A percentile compares a stretch with the other conserved stretches of the same genome.
phyloP scores from a whole-genome alignment of 2,888 invertebrate genomes.

The Mycalesis mineus region DNA sequence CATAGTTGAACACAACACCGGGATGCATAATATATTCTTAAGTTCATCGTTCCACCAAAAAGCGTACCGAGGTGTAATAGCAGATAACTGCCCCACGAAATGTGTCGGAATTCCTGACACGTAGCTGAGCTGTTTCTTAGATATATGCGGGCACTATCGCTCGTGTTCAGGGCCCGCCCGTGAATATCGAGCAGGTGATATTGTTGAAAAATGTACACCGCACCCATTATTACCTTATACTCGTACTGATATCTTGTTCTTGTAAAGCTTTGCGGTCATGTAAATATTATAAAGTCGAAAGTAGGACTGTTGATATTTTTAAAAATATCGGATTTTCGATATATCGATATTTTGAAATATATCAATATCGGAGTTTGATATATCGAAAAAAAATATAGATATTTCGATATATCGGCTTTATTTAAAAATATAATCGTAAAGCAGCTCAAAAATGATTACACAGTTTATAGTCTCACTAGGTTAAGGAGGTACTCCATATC shows the following conservation, averaged over 20 bases:
- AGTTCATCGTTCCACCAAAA: neutral
- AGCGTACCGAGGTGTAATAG: conserved; percentile 24
- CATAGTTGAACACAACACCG: neutral
- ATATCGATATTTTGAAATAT: no score
- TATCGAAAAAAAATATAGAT: no score
- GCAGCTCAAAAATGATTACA: no score
- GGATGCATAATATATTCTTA: neutral
- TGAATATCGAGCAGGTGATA: conserved; percentile 4
- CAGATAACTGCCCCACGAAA: conserved; percentile 28
- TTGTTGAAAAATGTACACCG: neutral
- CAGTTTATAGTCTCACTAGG: no score
- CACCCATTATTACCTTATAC: neutral
- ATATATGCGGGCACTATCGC: conserved; percentile 25
- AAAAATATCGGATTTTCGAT: no score
- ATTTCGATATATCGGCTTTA: no score
- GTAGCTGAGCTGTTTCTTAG: conserved; percentile 24
- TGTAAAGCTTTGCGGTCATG: no score
- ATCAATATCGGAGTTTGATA: no score
- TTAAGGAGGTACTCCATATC: no score
- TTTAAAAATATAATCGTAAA: no score
- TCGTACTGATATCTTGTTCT: neutral
- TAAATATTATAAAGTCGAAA: no score
- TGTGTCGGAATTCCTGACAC: conserved; percentile 23
- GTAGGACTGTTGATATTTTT: no score
- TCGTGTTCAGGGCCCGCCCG: neutral